Evolutionary conservation across 2,797 vertebrate species (phyloP).

Genomic region (Onychomys arenicola): DNA sequence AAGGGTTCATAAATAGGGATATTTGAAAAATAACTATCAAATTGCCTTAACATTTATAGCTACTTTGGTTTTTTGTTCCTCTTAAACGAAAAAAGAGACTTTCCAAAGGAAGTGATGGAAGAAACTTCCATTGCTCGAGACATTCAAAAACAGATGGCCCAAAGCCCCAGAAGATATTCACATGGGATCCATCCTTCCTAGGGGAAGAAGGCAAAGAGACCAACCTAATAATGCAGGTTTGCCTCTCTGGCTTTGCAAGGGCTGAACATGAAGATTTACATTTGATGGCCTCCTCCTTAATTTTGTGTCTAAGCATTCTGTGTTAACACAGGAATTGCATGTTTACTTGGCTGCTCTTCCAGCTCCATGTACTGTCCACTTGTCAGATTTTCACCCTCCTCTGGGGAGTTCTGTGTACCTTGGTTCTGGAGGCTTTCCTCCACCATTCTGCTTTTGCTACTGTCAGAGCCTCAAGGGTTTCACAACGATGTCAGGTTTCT

Average conservation of each 20-base stretch:
- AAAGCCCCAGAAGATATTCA: slow-evolving; percentile 53
- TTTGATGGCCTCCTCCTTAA: slow-evolving; percentile 31
- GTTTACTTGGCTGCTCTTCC: neutral
- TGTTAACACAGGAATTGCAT: slow-evolving; percentile 4
- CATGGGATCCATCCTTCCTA: slow-evolving; percentile 42
- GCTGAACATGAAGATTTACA: slow-evolving; percentile 16
- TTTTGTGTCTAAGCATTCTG: neutral
- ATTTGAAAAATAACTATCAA: neutral
- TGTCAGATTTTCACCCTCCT: neutral
- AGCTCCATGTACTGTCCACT: rapidly evolving
- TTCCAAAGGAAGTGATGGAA: slow-evolving; percentile 67
- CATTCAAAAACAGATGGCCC: slow-evolving; percentile 72
- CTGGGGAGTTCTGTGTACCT: neutral
- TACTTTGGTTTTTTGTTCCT: neutral
- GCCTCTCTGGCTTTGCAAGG: neutral
- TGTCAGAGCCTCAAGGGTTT: slow-evolving; percentile 40
- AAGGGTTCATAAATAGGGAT: neutral
- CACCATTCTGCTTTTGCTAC: slow-evolving; percentile 36
- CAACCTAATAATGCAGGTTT: neutral
- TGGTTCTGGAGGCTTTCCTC: slow-evolving; percentile 17
- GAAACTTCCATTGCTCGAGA: slow-evolving; percentile 69
- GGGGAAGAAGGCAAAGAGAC: slow-evolving; percentile 50
- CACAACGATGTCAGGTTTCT: slow-evolving; percentile 55
- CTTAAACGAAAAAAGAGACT: neutral
- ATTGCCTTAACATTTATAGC: slow-evolving; percentile 4